Conservation (phyloP, 2,888 invertebrate genomes). For the Phortica magna region DNA sequence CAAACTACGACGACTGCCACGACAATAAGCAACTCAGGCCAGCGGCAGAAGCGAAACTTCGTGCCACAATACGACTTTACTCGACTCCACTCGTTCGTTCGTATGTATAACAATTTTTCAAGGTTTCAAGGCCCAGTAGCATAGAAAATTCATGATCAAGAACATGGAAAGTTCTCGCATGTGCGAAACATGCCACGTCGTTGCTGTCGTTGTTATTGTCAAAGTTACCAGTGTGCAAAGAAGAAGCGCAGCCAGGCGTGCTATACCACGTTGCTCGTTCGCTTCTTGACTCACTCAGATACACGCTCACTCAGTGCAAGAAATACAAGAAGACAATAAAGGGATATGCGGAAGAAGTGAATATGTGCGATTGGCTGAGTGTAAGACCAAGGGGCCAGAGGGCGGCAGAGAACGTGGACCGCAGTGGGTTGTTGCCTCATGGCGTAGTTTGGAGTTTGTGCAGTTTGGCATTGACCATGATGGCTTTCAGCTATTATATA, state of each 20-base stretch:
- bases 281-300: not conserved
- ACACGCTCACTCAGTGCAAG: not conserved
- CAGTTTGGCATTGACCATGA: slow-evolving; percentile 39
- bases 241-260: slow-evolving; percentile 43
- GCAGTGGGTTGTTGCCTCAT: not conserved
- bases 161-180: slow-evolving; percentile 72
- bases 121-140: slow-evolving; percentile 76
- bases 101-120: slow-evolving; percentile 57
- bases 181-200: slow-evolving; percentile 41
- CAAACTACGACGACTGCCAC: slow-evolving; percentile 5
- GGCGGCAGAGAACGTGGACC: not conserved
- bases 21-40: not conserved
- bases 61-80: not conserved
- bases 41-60: slow-evolving; percentile 24
- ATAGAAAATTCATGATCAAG: slow-evolving; percentile 77
- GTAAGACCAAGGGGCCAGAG: not conserved
- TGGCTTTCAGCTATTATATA: not conserved
- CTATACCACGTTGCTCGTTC: not conserved
- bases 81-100: slow-evolving; percentile 30
- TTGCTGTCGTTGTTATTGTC: slow-evolving; percentile 38
- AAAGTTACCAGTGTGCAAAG: not conserved
- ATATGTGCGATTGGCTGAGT: slow-evolving; percentile 9
- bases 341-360: not conserved
- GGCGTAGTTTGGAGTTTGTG: slow-evolving; percentile 33
- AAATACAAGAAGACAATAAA: not conserved